phyloP scores from a whole-genome alignment of 2,888 invertebrate species.

The Drosophila ochracea region DNA sequence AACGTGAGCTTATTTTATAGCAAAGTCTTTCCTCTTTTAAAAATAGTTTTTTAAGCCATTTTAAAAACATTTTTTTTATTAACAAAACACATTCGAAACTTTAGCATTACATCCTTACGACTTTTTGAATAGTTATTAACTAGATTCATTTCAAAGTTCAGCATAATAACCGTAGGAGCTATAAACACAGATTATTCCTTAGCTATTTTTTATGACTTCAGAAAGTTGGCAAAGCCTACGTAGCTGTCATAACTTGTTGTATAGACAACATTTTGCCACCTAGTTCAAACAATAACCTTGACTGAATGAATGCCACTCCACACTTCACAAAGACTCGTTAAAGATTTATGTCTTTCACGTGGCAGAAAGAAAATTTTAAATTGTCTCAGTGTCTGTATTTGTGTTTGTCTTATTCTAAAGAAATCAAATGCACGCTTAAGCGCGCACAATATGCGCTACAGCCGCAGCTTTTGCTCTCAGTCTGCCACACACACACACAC shows the following conservation, averaged over 20 bases:
- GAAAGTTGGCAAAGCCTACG: not conserved
- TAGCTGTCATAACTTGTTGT: not conserved
- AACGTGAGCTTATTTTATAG: not conserved
- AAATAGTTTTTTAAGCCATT: not conserved
- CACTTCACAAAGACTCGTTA: slow-evolving; percentile 52
- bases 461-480: slow-evolving; percentile 11
- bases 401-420: slow-evolving; percentile 27
- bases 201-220: slow-evolving; percentile 1
- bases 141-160: not conserved
- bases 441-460: slow-evolving; percentile 30
- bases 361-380: slow-evolving; percentile 62
- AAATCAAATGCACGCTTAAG: slow-evolving; percentile 61
- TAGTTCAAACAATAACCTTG: slow-evolving; percentile 21
- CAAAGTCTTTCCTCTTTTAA: no score
- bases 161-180: not conserved
- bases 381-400: slow-evolving; percentile 33
- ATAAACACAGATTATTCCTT: not conserved
- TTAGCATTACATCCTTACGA: not conserved
- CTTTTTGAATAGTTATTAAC: not conserved
- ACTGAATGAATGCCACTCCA: slow-evolving; percentile 11
- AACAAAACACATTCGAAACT: not conserved
- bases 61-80: not conserved
- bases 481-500: not conserved
- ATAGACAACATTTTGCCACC: slow-evolving; percentile 17
- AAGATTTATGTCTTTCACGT: slow-evolving; percentile 72